phyloP scores from a whole-genome alignment of 1,140 invertebrate species.

The Metopolophium dirhodum region DNA sequence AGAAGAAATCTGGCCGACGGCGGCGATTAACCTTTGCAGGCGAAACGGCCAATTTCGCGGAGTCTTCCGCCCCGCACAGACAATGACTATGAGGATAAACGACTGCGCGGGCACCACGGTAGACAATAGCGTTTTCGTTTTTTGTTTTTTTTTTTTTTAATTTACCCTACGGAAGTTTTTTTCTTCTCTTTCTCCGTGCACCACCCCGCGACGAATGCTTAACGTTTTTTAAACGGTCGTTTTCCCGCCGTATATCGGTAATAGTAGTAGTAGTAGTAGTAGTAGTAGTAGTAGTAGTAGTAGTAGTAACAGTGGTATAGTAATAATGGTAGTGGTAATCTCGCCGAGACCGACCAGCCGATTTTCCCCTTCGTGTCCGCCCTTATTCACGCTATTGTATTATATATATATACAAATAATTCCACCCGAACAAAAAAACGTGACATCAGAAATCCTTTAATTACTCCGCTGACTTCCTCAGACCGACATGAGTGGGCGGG shows the following conservation, averaged over 20 bases:
- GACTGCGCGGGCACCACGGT: background rate
- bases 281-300: background rate
- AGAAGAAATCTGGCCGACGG: slow-evolving; percentile 9
- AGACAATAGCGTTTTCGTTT: background rate
- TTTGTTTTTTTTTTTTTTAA: slow-evolving; percentile 17
- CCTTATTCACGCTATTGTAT: background rate
- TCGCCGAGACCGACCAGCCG: background rate
- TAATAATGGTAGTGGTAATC: background rate
- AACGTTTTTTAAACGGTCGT: slow-evolving; percentile 40
- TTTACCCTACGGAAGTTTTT: slow-evolving; percentile 46
- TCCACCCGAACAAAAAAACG: background rate
- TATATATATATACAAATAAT: background rate
- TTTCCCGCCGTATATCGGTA: background rate
- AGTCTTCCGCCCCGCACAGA: background rate
- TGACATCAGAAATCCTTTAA: slow-evolving; percentile 34
- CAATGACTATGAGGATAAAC: background rate
- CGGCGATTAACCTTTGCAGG: slow-evolving; percentile 20
- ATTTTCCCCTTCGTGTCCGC: background rate
- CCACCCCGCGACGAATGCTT: background rate
- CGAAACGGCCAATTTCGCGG: slow-evolving; percentile 1
- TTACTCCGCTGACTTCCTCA: background rate
- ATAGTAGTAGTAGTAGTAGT: background rate
- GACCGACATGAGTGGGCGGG: background rate
- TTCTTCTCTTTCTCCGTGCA: background rate
- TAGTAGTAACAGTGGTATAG: background rate